Evolutionary conservation across 2,888 invertebrate species (phyloP), one percentile per base, ranked within the genome.

Genomic region (Epistrophe eligans): DNA sequence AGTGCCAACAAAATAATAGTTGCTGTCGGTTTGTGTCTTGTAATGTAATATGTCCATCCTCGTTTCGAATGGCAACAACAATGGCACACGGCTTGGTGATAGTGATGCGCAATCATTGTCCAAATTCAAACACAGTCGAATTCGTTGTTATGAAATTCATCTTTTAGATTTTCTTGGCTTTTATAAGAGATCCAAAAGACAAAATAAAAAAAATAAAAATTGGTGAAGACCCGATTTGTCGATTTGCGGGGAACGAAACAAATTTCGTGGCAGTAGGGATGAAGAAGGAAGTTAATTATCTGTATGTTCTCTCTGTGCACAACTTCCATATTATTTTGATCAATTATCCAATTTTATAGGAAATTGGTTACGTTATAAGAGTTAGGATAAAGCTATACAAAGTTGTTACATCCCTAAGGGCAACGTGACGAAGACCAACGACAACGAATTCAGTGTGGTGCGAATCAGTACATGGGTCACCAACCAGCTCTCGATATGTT

Each of bases 391-490:
- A 70, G 62, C n/a, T 55, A 50, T 58, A 57, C 70, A 77, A 58
- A 64, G 64, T 64, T 73, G 73, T 67, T 70, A 57, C 19, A 50
- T 50, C 52, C 84, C 77, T 64, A 43, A 79, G 85, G 85, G 70
- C 73, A 74, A 71, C 77, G 79, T 77, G 81, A 66, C 70, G 28
- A 55, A 52, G 38, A 48, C 0, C 0, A 24, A 32, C 19, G 38
- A 64, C 4, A 24, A n/a, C 15, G 52, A 50, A 19, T 50, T 40
- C 7, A 60, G 24, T 64, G 17, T 82, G 81, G 81, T 85, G 85
- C 85, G 81, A 85, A 85, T 85, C 81, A 79, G 81, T 79, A 77
- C 81, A 85, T 74, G 81, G 85, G 85, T 85, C 85, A 81, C 10
- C 81, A 43, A 38, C 58, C 70, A 24, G 73, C 58, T 80, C 84